phyloP scores from a whole-genome alignment of 1,140 invertebrate genomes.

The Nixonia krombeini region DNA sequence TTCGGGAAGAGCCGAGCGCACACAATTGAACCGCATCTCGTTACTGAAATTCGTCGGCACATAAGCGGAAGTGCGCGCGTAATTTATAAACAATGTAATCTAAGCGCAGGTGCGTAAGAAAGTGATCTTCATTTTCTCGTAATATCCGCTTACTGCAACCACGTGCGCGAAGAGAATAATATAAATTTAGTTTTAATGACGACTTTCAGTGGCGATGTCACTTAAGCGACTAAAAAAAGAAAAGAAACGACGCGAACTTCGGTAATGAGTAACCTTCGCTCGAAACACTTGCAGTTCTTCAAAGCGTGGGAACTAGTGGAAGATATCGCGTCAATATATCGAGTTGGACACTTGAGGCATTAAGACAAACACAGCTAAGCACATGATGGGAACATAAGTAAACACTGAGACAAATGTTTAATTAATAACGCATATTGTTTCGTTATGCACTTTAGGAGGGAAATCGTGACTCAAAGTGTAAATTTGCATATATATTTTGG shows the following conservation, averaged over 20 bases:
- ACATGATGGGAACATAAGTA: too few species aligned
- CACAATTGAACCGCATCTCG: constrained; percentile 29
- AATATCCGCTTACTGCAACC: constrained; percentile 12
- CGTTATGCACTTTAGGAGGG: too few species aligned
- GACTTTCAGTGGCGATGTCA: background rate
- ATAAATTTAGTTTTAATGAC: background rate
- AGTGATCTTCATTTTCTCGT: constrained; percentile 34
- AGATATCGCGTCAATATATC: too few species aligned
- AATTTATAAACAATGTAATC: constrained; percentile 40
- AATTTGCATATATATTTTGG: too few species aligned
- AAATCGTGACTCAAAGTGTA: too few species aligned
- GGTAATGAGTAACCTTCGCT: background rate
- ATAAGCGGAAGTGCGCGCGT: constrained; percentile 40
- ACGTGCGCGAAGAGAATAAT: constrained; percentile 40
- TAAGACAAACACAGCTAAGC: too few species aligned
- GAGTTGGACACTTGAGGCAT: too few species aligned
- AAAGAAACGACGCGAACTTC: background rate
- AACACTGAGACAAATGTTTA: too few species aligned
- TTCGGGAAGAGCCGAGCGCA: constrained; percentile 18
- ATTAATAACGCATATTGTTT: too few species aligned
- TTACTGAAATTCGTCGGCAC: constrained; percentile 29
- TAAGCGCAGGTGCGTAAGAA: constrained; percentile 41
- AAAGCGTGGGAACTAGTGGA: constrained; percentile 1
- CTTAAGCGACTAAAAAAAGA: background rate
- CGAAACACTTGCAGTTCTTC: background rate